phyloP scores from a whole-genome alignment of 2,888 invertebrate genomes.

The Pseudoips prasinana region DNA sequence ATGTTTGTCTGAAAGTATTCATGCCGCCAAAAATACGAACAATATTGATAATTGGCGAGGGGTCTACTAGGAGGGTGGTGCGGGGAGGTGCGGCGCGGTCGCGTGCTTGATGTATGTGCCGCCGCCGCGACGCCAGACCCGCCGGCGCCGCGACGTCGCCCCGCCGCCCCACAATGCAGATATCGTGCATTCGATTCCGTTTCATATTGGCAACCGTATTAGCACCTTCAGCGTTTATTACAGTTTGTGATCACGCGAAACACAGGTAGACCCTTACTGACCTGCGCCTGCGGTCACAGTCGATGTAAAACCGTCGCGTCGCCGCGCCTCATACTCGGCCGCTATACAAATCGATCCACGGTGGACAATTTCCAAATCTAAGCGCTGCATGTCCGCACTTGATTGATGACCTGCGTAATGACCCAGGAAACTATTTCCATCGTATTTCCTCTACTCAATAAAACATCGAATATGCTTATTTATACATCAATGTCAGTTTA shows the following conservation, averaged over 20 bases:
- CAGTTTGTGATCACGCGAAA: conserved; percentile 52
- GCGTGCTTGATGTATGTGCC: conserved; percentile 80
- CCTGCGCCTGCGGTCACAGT: conserved; percentile 9
- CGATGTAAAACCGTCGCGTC: too few species aligned
- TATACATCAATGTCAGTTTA: conserved; percentile 74
- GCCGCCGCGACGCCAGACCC: conserved; percentile 75
- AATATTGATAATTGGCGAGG: conserved; percentile 64
- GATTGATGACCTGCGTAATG: conserved; percentile 78
- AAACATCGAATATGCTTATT: conserved; percentile 80
- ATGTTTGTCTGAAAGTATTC: conserved; percentile 30
- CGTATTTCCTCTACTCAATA: conserved; percentile 79
- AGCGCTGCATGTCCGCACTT: conserved; percentile 54
- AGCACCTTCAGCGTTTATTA: conserved; percentile 47
- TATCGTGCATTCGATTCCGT: conserved; percentile 66
- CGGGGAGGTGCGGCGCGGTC: conserved; percentile 46
- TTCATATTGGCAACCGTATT: conserved; percentile 45
- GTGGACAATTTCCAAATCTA: conserved; percentile 47
- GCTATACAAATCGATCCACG: conserved; percentile 42
- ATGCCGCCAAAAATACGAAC: conserved; percentile 57
- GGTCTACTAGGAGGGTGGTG: conserved; percentile 27
- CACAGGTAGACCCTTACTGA: conserved; percentile 7
- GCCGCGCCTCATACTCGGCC: too few species aligned
- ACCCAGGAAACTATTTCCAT: conserved; percentile 79
- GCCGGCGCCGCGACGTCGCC: conserved; percentile 74
- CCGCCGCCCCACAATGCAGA: conserved; percentile 75